Base-by-base conservation (phyloP, 1,140 invertebrate species). In the Antheraea pernyi region DNA sequence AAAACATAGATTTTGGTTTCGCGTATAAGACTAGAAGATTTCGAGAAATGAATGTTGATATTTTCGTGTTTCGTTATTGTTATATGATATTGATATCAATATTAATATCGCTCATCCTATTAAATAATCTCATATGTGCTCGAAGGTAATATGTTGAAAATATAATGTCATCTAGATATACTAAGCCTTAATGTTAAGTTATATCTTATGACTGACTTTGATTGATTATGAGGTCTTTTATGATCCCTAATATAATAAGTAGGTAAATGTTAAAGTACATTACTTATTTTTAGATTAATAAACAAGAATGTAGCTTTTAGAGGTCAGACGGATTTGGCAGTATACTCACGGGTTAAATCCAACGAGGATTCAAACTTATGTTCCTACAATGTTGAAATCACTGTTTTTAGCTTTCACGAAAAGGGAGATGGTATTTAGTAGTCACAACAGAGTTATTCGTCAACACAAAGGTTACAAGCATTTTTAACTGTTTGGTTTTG, bases 391-490 rank as follows among this genome's bases (percentile, higher is more conserved):
- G 16, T 53, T 13, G 6, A 53, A 53, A 53, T 53, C 46, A 53
- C 46, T 53, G 39, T 67, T 59, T 39, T 59, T 59, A 53, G n/a
- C 42, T 59, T 67, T 36, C 46, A 53, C 7, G 3, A n/a, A 42
- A 22, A 13, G 67, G 59, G 18, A 22, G 59, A 46, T 37, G 61
- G 42, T 16, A 6, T 53, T 53, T 53, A 16, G 13, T 16, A 53
- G 11, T n/a, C 11, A 53, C 46, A 53, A 16, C 16, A 53, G 46
- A 53, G 46, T 74, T 66, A 67, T 71, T 68, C 75, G 79, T 59
- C 22, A 71, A 76, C 74, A 80, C 75, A 84, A 82, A 78, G 73
- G 80, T 79, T 83, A 71, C 77, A 80, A 86, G 84, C 84, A 87
- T 87, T 87, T 85, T 71, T 80, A 70, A 76, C 75, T 78, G 77